phyloP scores from a whole-genome alignment of 1,140 invertebrate genomes.

The Littorina saxatilis region DNA sequence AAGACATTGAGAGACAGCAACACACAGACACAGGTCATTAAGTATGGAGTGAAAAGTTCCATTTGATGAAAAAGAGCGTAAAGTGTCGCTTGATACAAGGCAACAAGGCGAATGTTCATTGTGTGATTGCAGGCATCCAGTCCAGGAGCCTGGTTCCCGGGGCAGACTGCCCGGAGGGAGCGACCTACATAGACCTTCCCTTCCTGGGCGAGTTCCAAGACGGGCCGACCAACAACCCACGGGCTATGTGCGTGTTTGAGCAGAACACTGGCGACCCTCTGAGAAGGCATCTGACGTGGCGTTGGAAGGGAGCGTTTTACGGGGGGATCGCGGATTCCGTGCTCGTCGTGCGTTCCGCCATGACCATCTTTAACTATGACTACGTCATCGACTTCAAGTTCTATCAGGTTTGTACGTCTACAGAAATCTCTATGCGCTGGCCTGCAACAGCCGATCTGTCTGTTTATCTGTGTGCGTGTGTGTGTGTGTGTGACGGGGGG shows the following conservation, averaged over 20 bases:
- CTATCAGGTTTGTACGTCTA: conserved; percentile 46
- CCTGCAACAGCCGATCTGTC: too few species aligned
- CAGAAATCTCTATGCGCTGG: too few species aligned
- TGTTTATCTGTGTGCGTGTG: too few species aligned
- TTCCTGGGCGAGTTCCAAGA: conserved; percentile 47
- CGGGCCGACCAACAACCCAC: conserved; percentile 29
- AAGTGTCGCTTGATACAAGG: not conserved
- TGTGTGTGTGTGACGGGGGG: too few species aligned
- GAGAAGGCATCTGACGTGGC: conserved; percentile 56
- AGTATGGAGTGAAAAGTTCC: not conserved
- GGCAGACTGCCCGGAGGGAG: conserved; percentile 60
- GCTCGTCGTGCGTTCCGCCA: conserved; percentile 58
- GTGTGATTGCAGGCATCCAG: conserved; percentile 26
- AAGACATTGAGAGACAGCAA: too few species aligned
- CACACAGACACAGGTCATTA: too few species aligned
- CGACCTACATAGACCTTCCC: conserved; percentile 50
- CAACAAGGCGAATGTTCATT: too few species aligned
- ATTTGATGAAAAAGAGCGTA: too few species aligned
- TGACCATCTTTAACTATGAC: conserved; percentile 67
- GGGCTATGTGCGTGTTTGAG: conserved; percentile 68
- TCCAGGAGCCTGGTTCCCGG: conserved; percentile 51
- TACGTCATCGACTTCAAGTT: conserved; percentile 70
- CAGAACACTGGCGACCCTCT: conserved; percentile 64
- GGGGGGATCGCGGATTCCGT: conserved; percentile 60
- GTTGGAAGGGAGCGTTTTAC: conserved; percentile 50